Base-by-base conservation (phyloP, 2,113 vertebrate genomes). In the Riparia riparia region DNA sequence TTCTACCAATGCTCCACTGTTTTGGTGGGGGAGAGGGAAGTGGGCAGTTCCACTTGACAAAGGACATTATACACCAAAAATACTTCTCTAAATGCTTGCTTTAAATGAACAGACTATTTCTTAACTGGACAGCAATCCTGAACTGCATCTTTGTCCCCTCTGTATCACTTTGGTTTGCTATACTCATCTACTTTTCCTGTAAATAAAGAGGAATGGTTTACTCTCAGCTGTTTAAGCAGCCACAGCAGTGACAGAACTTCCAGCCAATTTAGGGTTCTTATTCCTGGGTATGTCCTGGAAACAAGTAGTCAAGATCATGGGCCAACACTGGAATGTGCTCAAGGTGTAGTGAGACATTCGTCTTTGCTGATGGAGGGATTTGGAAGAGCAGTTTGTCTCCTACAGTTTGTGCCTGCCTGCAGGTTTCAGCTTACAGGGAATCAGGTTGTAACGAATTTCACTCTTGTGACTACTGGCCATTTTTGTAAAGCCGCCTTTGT, bases 401-500 rank as follows among this genome's bases (percentile, higher is more conserved):
- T 61, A 17, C 12, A 26, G 61, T 44, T 78, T 42, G 37, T 66
- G 32, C 71, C 82, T 96, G 76, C n/a, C 57, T 86, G 45, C 56
- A 94, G 68, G 44, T 63, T 81, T 85, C 32, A 37, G 3, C 70
- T 86, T 45, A 45, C 50, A 54, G 68, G 78, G 47, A 76, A 61
- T 61, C 28, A 28, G 12, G 42, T 29, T 90, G 17, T 77, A 80
- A 70, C 34, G 58, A 12, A 91, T 57, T 53, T 86, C 63, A 71
- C 47, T 74, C 66, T 89, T 54, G 68, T 78, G 65, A 89, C 71
- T 86, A 53, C 69, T 94, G 89, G 60, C 86, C 10, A 6, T 57
- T 94, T 95, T 96, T 94, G 64, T 95, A 88, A 93, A 90, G 57
- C 71, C 91, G 31, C 57, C 90, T 96, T 97, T 97, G 86, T 96